These are phyloP conservation scores for Folsomia candida DNA, from an alignment of 2,888 invertebrate species.

Conservation along the genomic window DNA sequence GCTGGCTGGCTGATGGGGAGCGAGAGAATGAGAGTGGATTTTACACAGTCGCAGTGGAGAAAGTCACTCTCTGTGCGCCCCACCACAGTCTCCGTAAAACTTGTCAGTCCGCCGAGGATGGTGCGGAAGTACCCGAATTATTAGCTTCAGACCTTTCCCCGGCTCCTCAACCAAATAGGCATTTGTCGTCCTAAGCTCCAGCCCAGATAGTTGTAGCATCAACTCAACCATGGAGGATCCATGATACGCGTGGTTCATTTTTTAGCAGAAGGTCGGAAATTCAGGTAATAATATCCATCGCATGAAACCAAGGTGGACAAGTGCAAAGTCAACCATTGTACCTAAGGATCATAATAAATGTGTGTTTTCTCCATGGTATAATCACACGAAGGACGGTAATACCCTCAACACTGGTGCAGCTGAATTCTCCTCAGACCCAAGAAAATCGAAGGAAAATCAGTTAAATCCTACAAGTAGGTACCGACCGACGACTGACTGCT, in stretches of 20 bases:
- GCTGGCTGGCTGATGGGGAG: slow-evolving; percentile 17
- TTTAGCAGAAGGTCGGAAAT: too few relatives aligned
- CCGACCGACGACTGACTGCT: not conserved
- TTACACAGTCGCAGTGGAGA: slow-evolving; percentile 43
- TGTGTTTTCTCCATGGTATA: too few relatives aligned
- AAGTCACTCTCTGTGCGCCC: slow-evolving; percentile 34
- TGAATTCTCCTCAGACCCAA: not conserved
- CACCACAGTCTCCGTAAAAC: slow-evolving; percentile 10
- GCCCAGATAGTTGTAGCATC: too few relatives aligned
- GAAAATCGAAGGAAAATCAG: not conserved
- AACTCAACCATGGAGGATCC: too few relatives aligned
- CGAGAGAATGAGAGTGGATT: slow-evolving; percentile 26
- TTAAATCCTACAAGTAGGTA: slow-evolving; percentile 22
- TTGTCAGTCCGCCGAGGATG: not conserved
- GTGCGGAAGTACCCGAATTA: not conserved
- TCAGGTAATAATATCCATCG: too few relatives aligned
- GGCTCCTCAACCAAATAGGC: not conserved
- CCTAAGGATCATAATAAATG: too few relatives aligned
- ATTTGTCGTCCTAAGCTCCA: too few relatives aligned
- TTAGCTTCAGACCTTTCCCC: not conserved
- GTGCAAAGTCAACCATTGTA: too few relatives aligned
- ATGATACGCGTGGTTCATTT: too few relatives aligned
- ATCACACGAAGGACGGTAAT: too few relatives aligned
- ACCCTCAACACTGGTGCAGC: too few relatives aligned
- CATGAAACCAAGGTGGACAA: too few relatives aligned